A percentile compares a stretch with the other conserved stretches of the same genome.
These are phyloP conservation scores for Melinaea menophilus DNA, from an alignment of 2,888 invertebrate genomes.

Conservation along the genomic window DNA sequence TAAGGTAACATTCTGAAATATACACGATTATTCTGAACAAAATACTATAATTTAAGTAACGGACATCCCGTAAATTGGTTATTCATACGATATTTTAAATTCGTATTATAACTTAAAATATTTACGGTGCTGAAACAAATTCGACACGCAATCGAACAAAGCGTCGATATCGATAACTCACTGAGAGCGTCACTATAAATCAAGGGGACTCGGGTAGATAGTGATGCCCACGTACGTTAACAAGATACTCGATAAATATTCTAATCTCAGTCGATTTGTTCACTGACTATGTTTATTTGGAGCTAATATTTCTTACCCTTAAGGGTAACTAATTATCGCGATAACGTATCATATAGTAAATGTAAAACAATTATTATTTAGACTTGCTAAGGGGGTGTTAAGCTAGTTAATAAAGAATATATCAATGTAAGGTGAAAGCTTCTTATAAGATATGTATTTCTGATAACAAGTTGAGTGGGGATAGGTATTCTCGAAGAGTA, in stretches of 20 bases:
- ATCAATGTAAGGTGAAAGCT: not conserved
- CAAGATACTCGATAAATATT: conserved; percentile 66
- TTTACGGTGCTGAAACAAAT: conserved; percentile 41
- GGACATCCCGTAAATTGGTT: conserved; percentile 9
- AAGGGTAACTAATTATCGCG: not conserved
- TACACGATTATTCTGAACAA: too few relatives aligned
- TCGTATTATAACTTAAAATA: conserved; percentile 40
- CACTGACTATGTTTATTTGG: conserved; percentile 30
- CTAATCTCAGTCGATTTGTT: conserved; percentile 49
- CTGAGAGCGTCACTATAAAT: conserved; percentile 70
- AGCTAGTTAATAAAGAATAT: too few relatives aligned
- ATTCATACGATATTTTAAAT: conserved; percentile 37
- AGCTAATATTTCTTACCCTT: not conserved
- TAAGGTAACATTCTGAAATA: too few relatives aligned
- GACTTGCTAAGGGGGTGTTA: too few relatives aligned
- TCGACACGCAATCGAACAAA: conserved; percentile 43
- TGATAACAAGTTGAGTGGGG: not conserved
- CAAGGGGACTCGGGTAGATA: conserved; percentile 63
- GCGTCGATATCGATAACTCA: conserved; percentile 70
- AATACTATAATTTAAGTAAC: too few relatives aligned
- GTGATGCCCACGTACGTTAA: conserved; percentile 72
- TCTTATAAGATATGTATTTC: not conserved
- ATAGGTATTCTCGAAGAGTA: not conserved
- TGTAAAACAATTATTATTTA: not conserved
- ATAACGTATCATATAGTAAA: not conserved